phyloP scores from a whole-genome alignment of 2,113 vertebrate species.

The Apodemus speciosus region DNA sequence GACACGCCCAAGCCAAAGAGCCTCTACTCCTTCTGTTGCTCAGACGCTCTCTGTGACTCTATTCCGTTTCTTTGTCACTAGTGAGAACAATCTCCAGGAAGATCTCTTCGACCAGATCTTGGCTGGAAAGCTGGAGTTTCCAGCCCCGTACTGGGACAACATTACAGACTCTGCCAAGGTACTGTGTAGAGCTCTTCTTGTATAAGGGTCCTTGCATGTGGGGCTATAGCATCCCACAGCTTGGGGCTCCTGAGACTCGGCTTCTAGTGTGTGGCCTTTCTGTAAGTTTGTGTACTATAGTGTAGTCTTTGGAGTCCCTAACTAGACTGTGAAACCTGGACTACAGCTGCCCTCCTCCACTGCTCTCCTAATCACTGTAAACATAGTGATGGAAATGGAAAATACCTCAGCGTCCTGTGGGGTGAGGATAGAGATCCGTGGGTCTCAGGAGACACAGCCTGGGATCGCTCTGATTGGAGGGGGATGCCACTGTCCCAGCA shows the following conservation, averaged over 20 bases:
- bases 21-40: fast-evolving
- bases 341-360: fast-evolving
- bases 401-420: fast-evolving
- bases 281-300: background rate
- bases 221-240: fast-evolving
- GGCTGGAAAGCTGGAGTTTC: conserved; percentile 93
- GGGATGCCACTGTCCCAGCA: background rate
- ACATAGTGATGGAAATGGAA: background rate
- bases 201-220: fast-evolving
- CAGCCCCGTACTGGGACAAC: conserved; percentile 98
- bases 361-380: background rate
- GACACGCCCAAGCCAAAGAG: background rate
- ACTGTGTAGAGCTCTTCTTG: background rate
- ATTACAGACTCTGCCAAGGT: conserved; percentile 97
- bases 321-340: background rate
- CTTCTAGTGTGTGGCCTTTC: background rate
- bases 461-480: background rate
- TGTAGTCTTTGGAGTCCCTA: background rate
- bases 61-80: conserved; percentile 67
- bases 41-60: background rate
- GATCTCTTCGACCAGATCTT: conserved; percentile 99
- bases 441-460: background rate
- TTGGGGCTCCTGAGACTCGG: background rate
- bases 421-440: background rate
- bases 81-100: conserved; percentile 96